Percentiles rank a stretch among this genome's conserved stretches.
Conservation (phyloP, 2,113 vertebrate species). For the Jaculus jaculus region DNA sequence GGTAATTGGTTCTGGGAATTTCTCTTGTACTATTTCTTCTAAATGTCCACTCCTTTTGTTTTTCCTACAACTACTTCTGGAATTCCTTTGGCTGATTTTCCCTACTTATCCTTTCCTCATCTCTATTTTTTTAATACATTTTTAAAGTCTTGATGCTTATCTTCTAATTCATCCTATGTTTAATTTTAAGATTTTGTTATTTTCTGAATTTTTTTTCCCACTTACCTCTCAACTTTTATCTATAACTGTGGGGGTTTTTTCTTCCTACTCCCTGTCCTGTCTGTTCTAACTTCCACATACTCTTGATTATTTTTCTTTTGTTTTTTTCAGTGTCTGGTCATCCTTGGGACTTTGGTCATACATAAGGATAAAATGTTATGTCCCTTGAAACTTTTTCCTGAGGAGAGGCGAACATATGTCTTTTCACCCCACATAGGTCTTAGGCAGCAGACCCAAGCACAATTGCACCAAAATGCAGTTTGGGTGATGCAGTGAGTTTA, state of each 20-base stretch:
- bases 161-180: background rate
- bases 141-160: background rate
- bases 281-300: background rate
- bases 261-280: background rate
- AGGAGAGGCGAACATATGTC: too few species aligned
- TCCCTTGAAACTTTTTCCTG: too few species aligned
- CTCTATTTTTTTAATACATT: background rate
- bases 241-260: constrained; percentile 17
- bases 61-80: background rate
- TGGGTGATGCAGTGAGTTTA: too few species aligned
- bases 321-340: background rate
- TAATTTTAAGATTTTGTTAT: background rate
- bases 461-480: too few species aligned
- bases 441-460: too few species aligned
- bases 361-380: background rate
- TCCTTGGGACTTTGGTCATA: background rate
- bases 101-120: background rate
- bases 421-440: too few species aligned
- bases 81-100: constrained; percentile 36
- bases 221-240: constrained; percentile 18
- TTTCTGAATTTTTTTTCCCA: background rate
- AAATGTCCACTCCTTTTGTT: background rate
- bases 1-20: background rate
- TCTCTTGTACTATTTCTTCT: background rate
- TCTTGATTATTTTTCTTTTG: background rate